phyloP scores from a whole-genome alignment of 1,140 invertebrate species.

The Zaprionus ornatus region DNA sequence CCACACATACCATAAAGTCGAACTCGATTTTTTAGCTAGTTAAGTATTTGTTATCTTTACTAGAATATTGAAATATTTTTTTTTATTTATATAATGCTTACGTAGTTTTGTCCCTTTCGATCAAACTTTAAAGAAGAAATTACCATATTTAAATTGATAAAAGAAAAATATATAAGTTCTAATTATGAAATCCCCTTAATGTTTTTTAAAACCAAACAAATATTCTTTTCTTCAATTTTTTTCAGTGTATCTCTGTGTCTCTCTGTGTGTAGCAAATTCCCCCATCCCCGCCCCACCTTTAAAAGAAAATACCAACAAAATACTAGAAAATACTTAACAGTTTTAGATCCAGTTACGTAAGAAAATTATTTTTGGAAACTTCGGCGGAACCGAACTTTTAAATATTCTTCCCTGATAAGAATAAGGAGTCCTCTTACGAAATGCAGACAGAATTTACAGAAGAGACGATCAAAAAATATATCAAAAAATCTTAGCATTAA shows the following conservation, averaged over 20 bases:
- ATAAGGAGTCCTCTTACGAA: not conserved
- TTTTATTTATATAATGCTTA: not conserved
- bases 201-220: conserved; percentile 61
- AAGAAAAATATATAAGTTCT: conserved; percentile 12
- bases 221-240: conserved; percentile 76
- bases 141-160: not conserved
- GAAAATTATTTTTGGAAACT: not conserved
- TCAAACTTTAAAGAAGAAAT: not conserved
- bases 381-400: not conserved
- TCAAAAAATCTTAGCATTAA: too few species aligned
- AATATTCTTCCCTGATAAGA: not conserved
- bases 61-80: not conserved
- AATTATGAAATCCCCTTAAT: conserved; percentile 50
- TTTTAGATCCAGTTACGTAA: not conserved
- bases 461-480: not conserved
- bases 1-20: not conserved
- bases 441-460: too few species aligned
- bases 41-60: conserved; percentile 1
- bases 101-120: conserved; percentile 7
- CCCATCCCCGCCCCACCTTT: conserved; percentile 29
- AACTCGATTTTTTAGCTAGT: conserved; percentile 2
- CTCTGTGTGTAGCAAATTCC: conserved; percentile 75
- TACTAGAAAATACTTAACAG: not conserved
- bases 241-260: conserved; percentile 80
- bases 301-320: not conserved